Conservation (phyloP, 2,113 vertebrate species). For the Odontophorus gujanensis region DNA sequence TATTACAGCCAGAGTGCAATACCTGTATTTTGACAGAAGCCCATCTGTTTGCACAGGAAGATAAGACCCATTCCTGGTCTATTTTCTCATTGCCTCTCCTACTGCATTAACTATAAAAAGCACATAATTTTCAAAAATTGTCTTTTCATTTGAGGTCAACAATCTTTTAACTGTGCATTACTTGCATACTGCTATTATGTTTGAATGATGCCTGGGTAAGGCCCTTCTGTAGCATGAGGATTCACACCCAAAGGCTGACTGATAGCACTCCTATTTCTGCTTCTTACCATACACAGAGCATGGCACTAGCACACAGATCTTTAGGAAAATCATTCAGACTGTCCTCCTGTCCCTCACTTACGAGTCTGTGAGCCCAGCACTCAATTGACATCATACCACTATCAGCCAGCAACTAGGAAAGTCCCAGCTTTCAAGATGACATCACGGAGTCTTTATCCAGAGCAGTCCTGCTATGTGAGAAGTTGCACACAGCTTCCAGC, state of each 20-base stretch:
- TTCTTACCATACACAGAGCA: background rate
- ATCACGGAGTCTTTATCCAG: background rate
- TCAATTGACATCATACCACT: rapidly evolving
- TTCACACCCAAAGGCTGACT: background rate
- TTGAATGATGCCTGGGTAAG: background rate
- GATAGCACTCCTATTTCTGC: background rate
- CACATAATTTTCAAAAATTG: background rate
- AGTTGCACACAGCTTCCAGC: background rate
- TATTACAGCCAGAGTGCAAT: background rate
- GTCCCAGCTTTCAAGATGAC: background rate
- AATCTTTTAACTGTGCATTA: background rate
- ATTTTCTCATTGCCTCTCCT: background rate
- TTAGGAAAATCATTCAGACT: background rate
- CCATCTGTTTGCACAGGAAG: background rate
- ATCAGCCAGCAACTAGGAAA: background rate
- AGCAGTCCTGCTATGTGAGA: rapidly evolving
- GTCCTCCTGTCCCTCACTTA: background rate
- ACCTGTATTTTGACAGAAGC: background rate
- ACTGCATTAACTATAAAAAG: background rate
- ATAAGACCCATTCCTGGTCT: background rate
- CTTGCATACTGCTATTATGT: background rate
- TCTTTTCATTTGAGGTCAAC: background rate
- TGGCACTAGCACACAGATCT: background rate
- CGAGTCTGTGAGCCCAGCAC: background rate
- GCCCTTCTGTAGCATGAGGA: background rate